A percentile compares a stretch with the other conserved stretches of the same genome.
Conservation (phyloP, 2,888 invertebrate species). For the Dascillus cervinus region DNA sequence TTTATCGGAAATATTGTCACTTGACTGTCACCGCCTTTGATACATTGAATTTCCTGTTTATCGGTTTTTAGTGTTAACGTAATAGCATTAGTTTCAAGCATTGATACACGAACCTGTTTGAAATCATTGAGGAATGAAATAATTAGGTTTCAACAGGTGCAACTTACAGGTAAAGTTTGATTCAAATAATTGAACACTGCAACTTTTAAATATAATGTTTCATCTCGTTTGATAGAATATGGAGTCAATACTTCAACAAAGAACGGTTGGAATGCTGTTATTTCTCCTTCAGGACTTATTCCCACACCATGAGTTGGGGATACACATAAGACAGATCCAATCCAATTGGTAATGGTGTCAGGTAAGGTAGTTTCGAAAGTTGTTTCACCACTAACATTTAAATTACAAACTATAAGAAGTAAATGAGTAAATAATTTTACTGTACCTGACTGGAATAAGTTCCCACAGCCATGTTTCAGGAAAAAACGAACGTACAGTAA, state of each 20-base stretch:
- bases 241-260: conserved; percentile 66
- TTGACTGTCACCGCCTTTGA: conserved; percentile 29
- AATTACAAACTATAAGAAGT: no score
- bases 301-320: conserved; percentile 38
- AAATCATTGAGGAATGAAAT: no score
- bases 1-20: conserved; percentile 32
- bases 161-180: conserved; percentile 57
- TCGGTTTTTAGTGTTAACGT: no score
- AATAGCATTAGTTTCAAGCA: no score
- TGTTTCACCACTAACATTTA: conserved; percentile 17
- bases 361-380: conserved; percentile 43
- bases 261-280: conserved; percentile 60
- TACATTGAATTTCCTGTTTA: no score
- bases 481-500: conserved; percentile 39
- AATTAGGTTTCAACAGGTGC: background rate
- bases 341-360: conserved; percentile 55
- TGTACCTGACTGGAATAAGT: conserved; percentile 44
- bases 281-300: conserved; percentile 23
- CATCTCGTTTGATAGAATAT: conserved; percentile 57
- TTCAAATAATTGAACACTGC: conserved; percentile 66
- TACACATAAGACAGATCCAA: conserved; percentile 50
- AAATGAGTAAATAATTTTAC: no score
- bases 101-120: no score
- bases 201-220: conserved; percentile 55
- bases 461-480: conserved; percentile 67